Evolutionary conservation across 1,140 invertebrate species (phyloP), one percentile per base, ranked within the genome.

Genomic region (Aphaenogaster ashmeadi): DNA sequence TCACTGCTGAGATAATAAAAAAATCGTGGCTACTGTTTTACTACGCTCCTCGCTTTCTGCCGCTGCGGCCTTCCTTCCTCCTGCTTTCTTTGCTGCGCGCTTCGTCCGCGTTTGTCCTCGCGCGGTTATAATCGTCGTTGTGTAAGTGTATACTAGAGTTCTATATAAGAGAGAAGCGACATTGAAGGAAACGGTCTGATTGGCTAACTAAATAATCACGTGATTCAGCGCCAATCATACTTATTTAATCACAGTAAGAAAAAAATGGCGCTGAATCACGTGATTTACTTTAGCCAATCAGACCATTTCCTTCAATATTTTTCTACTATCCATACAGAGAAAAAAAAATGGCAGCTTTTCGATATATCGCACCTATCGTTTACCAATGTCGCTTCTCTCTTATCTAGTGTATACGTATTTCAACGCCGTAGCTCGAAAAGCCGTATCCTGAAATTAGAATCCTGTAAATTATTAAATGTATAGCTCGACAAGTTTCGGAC

Each of bases 11-110:
- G 54, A 74, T 84, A 83, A 83, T 72, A 74, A 84, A 84, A 79
- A 80, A 89, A 89, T 89, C 71, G 41, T 9, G 5, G 69, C 80
- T 13, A 84, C 71, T 75, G 54, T 84, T 84, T 84, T 47, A 74
- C 41, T 21, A 50, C 67, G 27, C 54, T 84, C 54, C 69, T 84
- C 80, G 69, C 71, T 90, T 67, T 71, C 58, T 60, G 58, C 36
- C n/a, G 8, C 41, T 9, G 18, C 11, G 36, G 11, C 1, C 33
- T 56, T 64, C 50, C 38, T 27, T 66, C 11, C 27, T 44, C 1
- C 11, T 58, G 41, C 27, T 41, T 69, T 18, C 15, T 11, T 75
- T 36, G 13, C 11, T 3, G 11, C 11, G 27, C 3, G 33, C 50
- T 67, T 21, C 11, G 9, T 36, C 27, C 60, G 11, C 60, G 41